A percentile compares a stretch with the other conserved stretches of the same genome.
Conservation (phyloP, 2,113 vertebrate genomes). For the Otus sunia region DNA sequence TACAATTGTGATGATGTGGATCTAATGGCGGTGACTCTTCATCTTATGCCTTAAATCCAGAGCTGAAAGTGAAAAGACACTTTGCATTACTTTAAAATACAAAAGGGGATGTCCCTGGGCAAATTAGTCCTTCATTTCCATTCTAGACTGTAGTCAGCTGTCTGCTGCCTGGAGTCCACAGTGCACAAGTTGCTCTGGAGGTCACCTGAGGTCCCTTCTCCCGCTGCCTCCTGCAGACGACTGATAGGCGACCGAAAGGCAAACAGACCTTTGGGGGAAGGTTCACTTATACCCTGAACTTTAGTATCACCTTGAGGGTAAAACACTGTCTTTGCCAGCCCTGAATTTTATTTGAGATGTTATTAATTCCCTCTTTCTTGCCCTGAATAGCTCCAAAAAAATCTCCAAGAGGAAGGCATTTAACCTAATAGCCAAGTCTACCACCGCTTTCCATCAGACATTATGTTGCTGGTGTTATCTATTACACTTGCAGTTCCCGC, state of each 20-base stretch:
- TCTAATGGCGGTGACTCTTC: conserved; percentile 49
- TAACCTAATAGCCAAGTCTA: not conserved
- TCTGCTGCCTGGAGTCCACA: conserved; percentile 54
- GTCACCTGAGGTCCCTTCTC: conserved; percentile 40
- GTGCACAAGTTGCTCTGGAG: conserved; percentile 7
- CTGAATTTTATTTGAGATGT: not conserved
- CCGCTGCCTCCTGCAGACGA: not conserved
- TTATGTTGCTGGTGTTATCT: not conserved
- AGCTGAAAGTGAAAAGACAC: conserved; percentile 67
- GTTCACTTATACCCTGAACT: not conserved
- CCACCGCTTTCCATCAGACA: not conserved
- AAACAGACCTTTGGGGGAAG: conserved; percentile 18
- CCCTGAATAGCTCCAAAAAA: not conserved
- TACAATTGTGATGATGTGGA: conserved; percentile 60
- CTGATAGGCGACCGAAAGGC: conserved; percentile 4
- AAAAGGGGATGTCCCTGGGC: conserved; percentile 54
- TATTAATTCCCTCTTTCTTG: not conserved
- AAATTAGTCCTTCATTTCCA: conserved; percentile 51
- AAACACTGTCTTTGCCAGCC: not conserved
- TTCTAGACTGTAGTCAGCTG: conserved; percentile 53
- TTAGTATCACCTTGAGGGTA: not conserved
- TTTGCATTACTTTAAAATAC: conserved; percentile 64
- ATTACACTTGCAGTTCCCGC: not conserved
- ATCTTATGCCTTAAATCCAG: conserved; percentile 34
- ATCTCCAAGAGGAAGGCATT: not conserved